Conservation (phyloP, 2,888 invertebrate genomes). For the Carcina quercana region DNA sequence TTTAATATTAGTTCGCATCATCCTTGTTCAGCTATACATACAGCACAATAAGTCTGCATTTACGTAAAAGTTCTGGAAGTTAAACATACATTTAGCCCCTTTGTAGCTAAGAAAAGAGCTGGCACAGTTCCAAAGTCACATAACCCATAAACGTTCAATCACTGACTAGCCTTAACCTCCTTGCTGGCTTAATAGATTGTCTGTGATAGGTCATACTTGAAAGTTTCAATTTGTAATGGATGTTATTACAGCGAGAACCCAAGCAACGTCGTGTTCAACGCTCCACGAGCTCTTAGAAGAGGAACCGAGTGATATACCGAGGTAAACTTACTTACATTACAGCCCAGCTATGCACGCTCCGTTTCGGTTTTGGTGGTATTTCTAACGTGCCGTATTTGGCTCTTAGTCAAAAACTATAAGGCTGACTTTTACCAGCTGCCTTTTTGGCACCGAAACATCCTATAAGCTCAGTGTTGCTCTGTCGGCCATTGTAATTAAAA, state of each 20-base stretch:
- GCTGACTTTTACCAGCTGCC: conserved; percentile 17
- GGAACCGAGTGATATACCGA: conserved; percentile 66
- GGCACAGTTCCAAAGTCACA: too few relatives aligned
- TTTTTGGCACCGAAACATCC: conserved; percentile 22
- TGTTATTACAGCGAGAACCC: conserved; percentile 53
- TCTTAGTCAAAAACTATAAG: conserved; percentile 29
- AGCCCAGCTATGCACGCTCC: conserved; percentile 5
- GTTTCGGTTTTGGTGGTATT: conserved; percentile 5
- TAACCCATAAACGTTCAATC: too few relatives aligned
- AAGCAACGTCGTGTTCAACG: conserved; percentile 70
- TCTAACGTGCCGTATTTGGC: conserved; percentile 28
- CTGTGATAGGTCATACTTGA: too few relatives aligned
- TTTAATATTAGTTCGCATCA: too few relatives aligned
- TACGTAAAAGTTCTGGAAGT: too few relatives aligned
- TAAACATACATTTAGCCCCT: too few relatives aligned
- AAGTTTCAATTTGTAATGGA: too few relatives aligned
- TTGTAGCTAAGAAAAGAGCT: too few relatives aligned
- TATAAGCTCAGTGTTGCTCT: conserved; percentile 3
- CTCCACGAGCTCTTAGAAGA: conserved; percentile 67
- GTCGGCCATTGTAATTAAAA: conserved; percentile 9
- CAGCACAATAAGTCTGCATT: too few relatives aligned
- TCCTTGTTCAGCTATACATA: too few relatives aligned
- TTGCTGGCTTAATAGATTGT: too few relatives aligned
- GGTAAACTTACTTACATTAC: conserved; percentile 31
- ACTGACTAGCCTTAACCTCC: too few relatives aligned